Base-by-base conservation (phyloP, 1,140 invertebrate species). In the Probaryconus sp. region DNA sequence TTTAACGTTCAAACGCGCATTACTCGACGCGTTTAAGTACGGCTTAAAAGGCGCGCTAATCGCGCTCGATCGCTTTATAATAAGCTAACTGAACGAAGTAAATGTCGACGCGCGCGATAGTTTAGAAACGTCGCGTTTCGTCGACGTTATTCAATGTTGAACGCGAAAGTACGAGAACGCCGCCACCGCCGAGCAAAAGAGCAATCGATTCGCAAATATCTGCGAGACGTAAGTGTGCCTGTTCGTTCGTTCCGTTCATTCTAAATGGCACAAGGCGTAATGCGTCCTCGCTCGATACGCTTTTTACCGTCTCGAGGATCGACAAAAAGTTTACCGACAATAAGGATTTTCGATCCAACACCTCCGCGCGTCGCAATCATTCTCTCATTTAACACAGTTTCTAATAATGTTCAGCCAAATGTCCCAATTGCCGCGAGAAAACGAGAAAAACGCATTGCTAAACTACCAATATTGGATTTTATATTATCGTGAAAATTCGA, bases 131-230 rank as follows among this genome's bases (percentile, higher is more conserved):
- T 9, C 5, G 31, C 6, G n/a, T 18, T 31, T 6, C 37, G 24
- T 2, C 43, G 13, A 1, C 43, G 24, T 24, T 42, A 42, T 33
- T 30, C 37, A 40, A 10, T 11, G 24, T n/a, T n/a, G n/a, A n/a
- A 26, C 45, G 58, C 42, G 43, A 35, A 11, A 35, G 7, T 11
- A 11, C 21, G n/a, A 45, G 20, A 13, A 6, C 33, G 33, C 11
- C 3, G 1, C 40, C 26, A 11, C 16, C 16, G 37, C 26, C 20
- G 7, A n/a, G n/a, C n/a, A n/a, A 6, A 40, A 31, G 16, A 20
- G 7, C 53, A 68, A 68, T 68, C 45, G 64, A 68, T 68, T 58
- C 45, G 37, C 53, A 33, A 68, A 58, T 58, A 37, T 68, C 53
- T 51, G 1, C 16, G 33, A 17, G 50, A 26, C 18, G 43, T 42